Evolutionary conservation across 2,888 invertebrate species (phyloP), one percentile per base, ranked within the genome.

Genomic region (Drosophila phalerata): DNA sequence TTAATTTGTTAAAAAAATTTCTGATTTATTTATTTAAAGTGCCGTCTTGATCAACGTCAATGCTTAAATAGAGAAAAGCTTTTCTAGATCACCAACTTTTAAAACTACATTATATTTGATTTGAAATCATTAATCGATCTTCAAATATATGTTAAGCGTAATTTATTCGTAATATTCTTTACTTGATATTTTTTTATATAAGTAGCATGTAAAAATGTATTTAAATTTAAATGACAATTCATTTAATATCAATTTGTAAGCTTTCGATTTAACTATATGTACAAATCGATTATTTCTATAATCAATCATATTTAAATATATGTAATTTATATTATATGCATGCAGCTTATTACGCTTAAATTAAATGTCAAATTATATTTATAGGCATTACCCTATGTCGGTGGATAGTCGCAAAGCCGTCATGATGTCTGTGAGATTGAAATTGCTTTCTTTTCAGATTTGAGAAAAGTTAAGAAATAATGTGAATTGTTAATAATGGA

Each of bases 401-500:
- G n/a, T 28, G 15, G 2, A 19, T 4, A 30, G 22, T 10, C 28
- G 40, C 47, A 38, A 17, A 60, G 66, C 48, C 28, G 66, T 42
- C 66, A 53, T 11, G 52, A 51, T 25, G 38, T 13, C 28, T 69
- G 56, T 47, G 22, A 30, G 42, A 49, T 38, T 49, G 17, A 52
- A 61, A 37, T 51, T 28, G 32, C 49, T 63, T 42, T 48, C 40
- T 53, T 43, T 69, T 53, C 22, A 45, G 51, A 37, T 13, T n/a
- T 37, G 3, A 37, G n/a, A 40, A 40, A 45, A 37, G 42, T 45
- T 49, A 32, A 22, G 47, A 40, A 63, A 76, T 32, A 61, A 61
- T 67, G n/a, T 62, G 52, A 17, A 75, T 45, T 56, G 42, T 45
- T 62, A 52, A 43, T 34, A 71, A 45, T 40, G 43, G 34, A 38